phyloP scores from a whole-genome alignment of 2,113 vertebrate genomes.

The Ibidorhyncha struthersii region DNA sequence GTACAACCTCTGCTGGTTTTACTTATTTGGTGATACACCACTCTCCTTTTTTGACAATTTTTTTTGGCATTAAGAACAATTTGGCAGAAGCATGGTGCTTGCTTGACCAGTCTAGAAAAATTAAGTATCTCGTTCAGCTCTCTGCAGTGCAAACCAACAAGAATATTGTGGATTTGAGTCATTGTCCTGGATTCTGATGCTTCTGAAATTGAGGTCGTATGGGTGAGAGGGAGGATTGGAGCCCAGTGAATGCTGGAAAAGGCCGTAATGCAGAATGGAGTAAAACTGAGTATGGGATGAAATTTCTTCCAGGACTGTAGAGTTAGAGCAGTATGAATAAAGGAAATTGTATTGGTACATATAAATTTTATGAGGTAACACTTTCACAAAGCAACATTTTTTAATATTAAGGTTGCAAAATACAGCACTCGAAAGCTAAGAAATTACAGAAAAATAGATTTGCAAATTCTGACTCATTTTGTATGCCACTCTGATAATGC shows the following conservation, averaged over 20 bases:
- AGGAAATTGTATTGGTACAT: background rate
- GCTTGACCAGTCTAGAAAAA: background rate
- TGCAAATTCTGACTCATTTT: background rate
- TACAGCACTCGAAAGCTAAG: background rate
- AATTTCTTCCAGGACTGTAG: background rate
- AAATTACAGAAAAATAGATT: background rate
- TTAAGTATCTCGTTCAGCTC: background rate
- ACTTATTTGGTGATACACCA: background rate
- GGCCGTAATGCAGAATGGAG: background rate
- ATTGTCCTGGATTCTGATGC: background rate
- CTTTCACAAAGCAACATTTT: background rate
- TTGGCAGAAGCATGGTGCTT: background rate
- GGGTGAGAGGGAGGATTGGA: background rate
- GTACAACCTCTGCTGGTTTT: background rate
- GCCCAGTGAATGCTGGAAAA: background rate
- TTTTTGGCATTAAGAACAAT: background rate
- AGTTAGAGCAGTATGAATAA: background rate
- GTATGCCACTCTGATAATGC: accelerated
- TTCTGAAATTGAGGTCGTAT: background rate
- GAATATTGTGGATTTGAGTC: background rate
- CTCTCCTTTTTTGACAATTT: background rate
- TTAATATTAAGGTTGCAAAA: background rate
- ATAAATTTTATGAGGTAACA: background rate
- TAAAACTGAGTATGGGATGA: background rate
- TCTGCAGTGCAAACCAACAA: background rate